Evolutionary conservation across 2,888 invertebrate species (phyloP).

Genomic region (Drosophila anomelani): DNA sequence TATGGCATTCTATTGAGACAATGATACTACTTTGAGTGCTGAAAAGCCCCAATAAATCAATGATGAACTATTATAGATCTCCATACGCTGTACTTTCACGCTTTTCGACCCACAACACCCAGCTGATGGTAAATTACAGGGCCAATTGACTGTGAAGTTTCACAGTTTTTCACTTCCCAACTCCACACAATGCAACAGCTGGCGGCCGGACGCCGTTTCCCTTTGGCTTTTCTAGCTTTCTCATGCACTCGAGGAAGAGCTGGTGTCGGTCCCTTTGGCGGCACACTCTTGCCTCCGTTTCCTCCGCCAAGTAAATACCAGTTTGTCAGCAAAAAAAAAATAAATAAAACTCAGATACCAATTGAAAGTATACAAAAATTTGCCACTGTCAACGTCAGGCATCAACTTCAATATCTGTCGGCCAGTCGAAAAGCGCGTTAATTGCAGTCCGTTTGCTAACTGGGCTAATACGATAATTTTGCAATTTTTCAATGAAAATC

Average conservation of each 20-base stretch:
- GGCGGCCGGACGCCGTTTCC: constrained; percentile 31
- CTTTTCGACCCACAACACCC: constrained; percentile 4
- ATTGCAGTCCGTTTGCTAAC: constrained; percentile 55
- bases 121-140: constrained; percentile 43
- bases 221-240: constrained; percentile 59
- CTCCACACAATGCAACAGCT: constrained; percentile 48
- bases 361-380: constrained; percentile 48
- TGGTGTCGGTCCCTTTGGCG: constrained; percentile 30
- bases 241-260: constrained; percentile 64
- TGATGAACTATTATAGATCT: constrained; percentile 27
- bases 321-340: constrained; percentile 36
- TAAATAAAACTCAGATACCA: constrained; percentile 21
- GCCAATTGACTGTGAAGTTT: constrained; percentile 58
- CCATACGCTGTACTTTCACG: constrained; percentile 10
- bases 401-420: constrained; percentile 49
- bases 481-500: constrained; percentile 65
- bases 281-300: constrained; percentile 15
- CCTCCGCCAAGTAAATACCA: constrained; percentile 17
- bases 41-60: constrained; percentile 27
- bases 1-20: constrained; percentile 39
- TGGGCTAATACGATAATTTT: constrained; percentile 71
- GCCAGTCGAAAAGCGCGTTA: constrained; percentile 58
- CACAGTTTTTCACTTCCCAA: constrained; percentile 33
- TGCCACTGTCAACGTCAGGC: constrained; percentile 55
- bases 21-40: constrained; percentile 8